phyloP scores from a whole-genome alignment of 2,797 vertebrate genomes.

The Sebastes hubbsi region DNA sequence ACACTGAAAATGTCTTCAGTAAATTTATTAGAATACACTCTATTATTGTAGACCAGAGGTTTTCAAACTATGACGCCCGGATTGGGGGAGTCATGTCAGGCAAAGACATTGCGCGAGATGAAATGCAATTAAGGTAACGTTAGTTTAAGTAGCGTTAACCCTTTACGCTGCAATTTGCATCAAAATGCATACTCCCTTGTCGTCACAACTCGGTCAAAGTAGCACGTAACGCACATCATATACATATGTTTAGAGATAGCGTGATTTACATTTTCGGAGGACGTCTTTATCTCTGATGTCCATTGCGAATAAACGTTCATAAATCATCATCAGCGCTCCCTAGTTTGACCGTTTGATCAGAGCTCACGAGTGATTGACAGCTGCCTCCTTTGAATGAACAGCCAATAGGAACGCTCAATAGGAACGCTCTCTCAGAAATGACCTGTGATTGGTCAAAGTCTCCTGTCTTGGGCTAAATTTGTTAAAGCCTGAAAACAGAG shows the following conservation, averaged over 20 bases:
- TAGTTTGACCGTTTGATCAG: too few species aligned
- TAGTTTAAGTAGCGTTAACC: background rate
- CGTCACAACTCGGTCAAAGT: background rate
- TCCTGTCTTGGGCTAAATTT: too few species aligned
- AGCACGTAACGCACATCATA: background rate
- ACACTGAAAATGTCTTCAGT: background rate
- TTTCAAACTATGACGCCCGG: background rate
- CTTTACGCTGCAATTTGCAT: background rate
- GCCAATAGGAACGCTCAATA: too few species aligned
- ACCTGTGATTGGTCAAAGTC: too few species aligned
- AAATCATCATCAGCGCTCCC: background rate
- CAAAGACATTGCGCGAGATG: background rate
- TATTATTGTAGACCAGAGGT: background rate
- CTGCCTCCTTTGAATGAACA: too few species aligned
- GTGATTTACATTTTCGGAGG: background rate
- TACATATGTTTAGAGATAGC: background rate
- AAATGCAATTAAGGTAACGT: background rate
- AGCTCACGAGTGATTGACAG: too few species aligned
- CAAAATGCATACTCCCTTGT: background rate
- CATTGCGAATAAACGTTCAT: background rate
- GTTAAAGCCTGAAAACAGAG: too few species aligned
- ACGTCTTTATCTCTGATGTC: too few species aligned
- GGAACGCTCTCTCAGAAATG: too few species aligned
- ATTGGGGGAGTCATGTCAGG: background rate
- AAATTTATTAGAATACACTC: background rate